Percentiles rank a stretch among this genome's conserved stretches.
Conservation (phyloP, 2,888 invertebrate genomes). For the Euspilapteryx auroguttella region DNA sequence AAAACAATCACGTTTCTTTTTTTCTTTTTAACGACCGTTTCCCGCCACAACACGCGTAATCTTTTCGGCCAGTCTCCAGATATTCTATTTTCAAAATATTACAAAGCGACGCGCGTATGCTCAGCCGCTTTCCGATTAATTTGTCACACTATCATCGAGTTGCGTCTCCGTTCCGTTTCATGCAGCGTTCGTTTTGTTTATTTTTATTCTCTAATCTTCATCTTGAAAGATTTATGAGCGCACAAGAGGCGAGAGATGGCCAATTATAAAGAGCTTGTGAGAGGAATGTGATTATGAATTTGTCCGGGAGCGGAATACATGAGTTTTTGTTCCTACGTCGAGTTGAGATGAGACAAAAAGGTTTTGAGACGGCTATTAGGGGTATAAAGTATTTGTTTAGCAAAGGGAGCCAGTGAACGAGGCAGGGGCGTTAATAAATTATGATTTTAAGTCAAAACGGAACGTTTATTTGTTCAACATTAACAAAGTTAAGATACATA, state of each 20-base stretch:
- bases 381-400: too few species aligned
- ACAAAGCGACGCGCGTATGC: constrained; percentile 13
- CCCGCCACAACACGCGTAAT: background rate
- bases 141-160: constrained; percentile 34
- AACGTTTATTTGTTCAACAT: too few species aligned
- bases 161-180: too few species aligned
- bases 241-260: constrained; percentile 14
- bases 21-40: background rate
- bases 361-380: too few species aligned
- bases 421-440: too few species aligned
- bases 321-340: too few species aligned
- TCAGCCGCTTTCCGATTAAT: constrained; percentile 27
- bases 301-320: too few species aligned
- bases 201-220: constrained; percentile 18
- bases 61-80: constrained; percentile 11
- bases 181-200: constrained; percentile 5
- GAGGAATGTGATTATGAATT: constrained; percentile 17
- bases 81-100: constrained; percentile 31
- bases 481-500: too few species aligned
- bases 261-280: constrained; percentile 3
- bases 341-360: too few species aligned
- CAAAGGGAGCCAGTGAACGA: too few species aligned
- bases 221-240: constrained; percentile 29
- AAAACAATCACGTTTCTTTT: background rate
- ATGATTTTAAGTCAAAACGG: too few species aligned